A percentile compares a stretch with the other conserved stretches of the same genome.
Conservation (phyloP, 2,888 invertebrate genomes). For the Agrotis exclamationis region DNA sequence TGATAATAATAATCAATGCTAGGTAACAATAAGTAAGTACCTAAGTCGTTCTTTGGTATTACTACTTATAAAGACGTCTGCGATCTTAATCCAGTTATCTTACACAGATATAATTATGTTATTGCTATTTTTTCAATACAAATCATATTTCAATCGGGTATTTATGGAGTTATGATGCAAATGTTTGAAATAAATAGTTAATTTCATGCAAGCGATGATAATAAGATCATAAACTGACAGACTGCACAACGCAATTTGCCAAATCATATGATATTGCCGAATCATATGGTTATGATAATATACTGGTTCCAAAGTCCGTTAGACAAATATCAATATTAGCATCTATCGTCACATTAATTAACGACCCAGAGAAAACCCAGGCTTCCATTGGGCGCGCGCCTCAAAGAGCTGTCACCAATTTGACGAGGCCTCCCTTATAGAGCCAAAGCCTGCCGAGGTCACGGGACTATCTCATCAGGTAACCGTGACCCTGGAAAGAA, state of each 20-base stretch:
- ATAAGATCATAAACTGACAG: not conserved
- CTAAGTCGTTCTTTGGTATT: conserved; percentile 13
- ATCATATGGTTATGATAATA: not conserved
- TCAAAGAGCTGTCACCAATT: too few relatives aligned
- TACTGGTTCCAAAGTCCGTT: not conserved
- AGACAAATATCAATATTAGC: too few relatives aligned
- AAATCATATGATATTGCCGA: not conserved
- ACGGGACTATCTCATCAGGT: too few relatives aligned
- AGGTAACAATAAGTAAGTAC: not conserved
- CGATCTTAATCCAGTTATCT: conserved; percentile 20
- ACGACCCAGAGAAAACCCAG: too few relatives aligned
- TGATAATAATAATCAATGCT: conserved; percentile 36
- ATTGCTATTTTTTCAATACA: too few relatives aligned
- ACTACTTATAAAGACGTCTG: not conserved
- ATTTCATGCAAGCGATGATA: not conserved
- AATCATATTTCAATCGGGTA: too few relatives aligned
- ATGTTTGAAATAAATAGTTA: not conserved
- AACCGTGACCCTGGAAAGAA: too few relatives aligned
- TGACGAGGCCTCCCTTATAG: too few relatives aligned
- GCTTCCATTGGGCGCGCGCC: too few relatives aligned
- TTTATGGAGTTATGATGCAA: not conserved
- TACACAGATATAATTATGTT: too few relatives aligned
- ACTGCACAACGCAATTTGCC: not conserved
- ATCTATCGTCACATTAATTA: too few relatives aligned
- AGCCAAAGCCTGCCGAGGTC: too few relatives aligned